Percentiles rank a stretch among this genome's conserved stretches.
These are phyloP conservation scores for Antigone vipio DNA, from an alignment of 2,113 vertebrate species.

Conservation along the genomic window DNA sequence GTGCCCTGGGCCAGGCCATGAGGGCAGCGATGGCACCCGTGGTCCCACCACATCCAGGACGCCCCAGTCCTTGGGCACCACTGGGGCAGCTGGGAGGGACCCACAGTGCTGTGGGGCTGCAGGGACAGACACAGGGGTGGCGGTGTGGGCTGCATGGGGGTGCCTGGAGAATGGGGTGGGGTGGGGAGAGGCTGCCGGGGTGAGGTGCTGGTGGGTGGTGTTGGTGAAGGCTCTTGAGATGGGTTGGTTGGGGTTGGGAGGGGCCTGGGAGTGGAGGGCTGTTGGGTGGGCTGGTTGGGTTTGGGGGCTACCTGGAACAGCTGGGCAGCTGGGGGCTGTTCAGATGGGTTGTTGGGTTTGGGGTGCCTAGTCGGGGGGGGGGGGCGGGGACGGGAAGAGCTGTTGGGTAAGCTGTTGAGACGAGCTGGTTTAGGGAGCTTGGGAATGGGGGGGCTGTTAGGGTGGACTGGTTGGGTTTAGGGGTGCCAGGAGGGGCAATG, in stretches of 20 bases:
- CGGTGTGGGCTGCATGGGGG: neutral
- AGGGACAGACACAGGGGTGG: neutral
- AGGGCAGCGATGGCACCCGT: neutral
- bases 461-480: neutral
- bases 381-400: too few species aligned
- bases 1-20: neutral
- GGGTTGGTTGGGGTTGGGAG: neutral
- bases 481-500: neutral
- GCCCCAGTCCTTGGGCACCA: neutral
- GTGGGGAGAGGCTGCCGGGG: accelerated
- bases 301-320: neutral
- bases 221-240: neutral
- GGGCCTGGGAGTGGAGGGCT: too few species aligned
- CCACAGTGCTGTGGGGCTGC: too few species aligned
- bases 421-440: neutral
- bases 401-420: too few species aligned
- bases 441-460: neutral
- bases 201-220: neutral
- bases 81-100: neutral
- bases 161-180: neutral
- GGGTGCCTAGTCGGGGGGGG: neutral
- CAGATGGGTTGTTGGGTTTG: neutral
- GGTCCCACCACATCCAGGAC: neutral
- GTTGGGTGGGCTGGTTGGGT: neutral
- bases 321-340: neutral